Evolutionary conservation across 2,797 vertebrate genomes (phyloP).

Genomic region (Macropus fuliginosus): DNA sequence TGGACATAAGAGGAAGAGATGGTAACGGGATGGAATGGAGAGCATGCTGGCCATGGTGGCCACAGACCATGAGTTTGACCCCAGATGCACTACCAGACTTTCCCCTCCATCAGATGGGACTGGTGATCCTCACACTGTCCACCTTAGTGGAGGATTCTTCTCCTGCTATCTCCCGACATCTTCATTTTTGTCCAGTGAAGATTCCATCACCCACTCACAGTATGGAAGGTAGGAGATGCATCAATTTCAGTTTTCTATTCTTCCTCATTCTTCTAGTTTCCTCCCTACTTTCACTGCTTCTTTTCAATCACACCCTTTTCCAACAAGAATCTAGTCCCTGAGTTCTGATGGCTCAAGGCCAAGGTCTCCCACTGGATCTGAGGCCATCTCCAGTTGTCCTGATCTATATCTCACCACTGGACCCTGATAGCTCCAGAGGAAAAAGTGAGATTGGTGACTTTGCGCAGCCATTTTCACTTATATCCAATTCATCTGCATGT

Average conservation of each 20-base stretch:
- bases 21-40: neutral
- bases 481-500: too few species aligned
- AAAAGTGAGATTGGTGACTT: too few species aligned
- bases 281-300: conserved; percentile 20
- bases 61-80: neutral
- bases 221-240: neutral
- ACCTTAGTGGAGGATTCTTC: neutral
- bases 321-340: neutral
- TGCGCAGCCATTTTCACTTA: too few species aligned
- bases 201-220: neutral
- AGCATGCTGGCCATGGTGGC: neutral
- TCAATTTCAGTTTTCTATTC: neutral
- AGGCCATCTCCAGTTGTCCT: too few species aligned
- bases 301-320: conserved; percentile 35
- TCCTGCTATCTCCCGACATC: neutral
- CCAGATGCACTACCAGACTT: neutral
- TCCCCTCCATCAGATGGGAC: neutral
- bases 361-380: too few species aligned
- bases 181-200: conserved; percentile 19
- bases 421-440: too few species aligned
- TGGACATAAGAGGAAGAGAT: neutral
- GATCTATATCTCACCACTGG: too few species aligned
- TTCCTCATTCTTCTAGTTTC: conserved; percentile 37
- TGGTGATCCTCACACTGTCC: neutral
- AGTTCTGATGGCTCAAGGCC: conserved; percentile 16